Conservation (phyloP, 2,888 invertebrate genomes). For the Macroteleia sp. region DNA sequence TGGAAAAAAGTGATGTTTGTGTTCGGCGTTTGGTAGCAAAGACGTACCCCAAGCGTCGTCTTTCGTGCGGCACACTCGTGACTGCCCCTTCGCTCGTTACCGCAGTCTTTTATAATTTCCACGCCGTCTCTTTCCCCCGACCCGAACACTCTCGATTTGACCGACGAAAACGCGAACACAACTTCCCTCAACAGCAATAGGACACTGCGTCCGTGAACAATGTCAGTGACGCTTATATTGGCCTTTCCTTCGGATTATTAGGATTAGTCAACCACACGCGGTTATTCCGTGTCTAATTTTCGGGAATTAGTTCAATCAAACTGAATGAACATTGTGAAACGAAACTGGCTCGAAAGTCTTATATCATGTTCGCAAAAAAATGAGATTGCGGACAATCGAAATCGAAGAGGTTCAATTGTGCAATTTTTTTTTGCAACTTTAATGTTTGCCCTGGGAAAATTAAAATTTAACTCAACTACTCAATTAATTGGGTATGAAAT, state of each 20-base stretch:
- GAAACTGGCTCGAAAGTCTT: too few species aligned
- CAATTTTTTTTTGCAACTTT: too few species aligned
- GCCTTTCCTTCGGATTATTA: not conserved
- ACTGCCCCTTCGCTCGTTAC: constrained; percentile 58
- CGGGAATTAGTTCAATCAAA: not conserved
- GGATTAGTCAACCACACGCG: not conserved
- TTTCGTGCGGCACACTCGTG: constrained; percentile 55
- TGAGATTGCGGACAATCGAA: too few species aligned
- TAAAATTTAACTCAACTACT: too few species aligned
- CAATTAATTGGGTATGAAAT: too few species aligned
- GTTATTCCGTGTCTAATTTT: constrained; percentile 14
- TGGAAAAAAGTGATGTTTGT: too few species aligned
- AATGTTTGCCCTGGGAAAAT: too few species aligned
- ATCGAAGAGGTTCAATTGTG: too few species aligned
- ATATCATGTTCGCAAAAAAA: too few species aligned
- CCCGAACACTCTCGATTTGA: constrained; percentile 7
- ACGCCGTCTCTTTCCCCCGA: constrained; percentile 44
- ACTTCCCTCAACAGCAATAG: constrained; percentile 11
- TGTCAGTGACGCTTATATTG: constrained; percentile 33
- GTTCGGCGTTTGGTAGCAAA: not conserved
- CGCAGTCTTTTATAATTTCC: constrained; percentile 64
- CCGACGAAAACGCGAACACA: constrained; percentile 4
- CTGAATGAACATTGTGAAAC: not conserved
- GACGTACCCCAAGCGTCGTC: constrained; percentile 51
- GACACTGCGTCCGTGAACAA: constrained; percentile 7